phyloP scores from a whole-genome alignment of 2,113 vertebrate species.

The Mixornis gularis region DNA sequence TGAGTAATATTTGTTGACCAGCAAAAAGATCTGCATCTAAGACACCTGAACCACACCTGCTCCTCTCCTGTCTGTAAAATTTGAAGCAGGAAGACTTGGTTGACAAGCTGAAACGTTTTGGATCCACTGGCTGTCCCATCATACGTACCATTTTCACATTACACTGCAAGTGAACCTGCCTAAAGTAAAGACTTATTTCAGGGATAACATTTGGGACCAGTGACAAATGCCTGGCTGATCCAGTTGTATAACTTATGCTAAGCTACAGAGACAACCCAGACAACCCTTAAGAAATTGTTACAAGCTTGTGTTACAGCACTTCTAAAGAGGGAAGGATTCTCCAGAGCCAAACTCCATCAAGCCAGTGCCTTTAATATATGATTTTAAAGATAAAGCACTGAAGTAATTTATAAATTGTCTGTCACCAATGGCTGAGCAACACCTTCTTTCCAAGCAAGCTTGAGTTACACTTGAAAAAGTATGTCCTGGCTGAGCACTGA shows the following conservation, averaged over 20 bases:
- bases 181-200: constrained; percentile 2
- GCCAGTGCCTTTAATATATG: constrained; percentile 16
- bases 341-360: constrained; percentile 46
- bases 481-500: constrained; percentile 48
- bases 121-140: not conserved
- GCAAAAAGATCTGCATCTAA: not conserved
- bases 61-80: not conserved
- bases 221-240: constrained; percentile 43
- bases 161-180: not conserved
- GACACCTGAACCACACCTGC: not conserved
- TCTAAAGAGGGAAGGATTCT: constrained; percentile 34
- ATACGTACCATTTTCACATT: not conserved
- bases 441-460: constrained; percentile 34
- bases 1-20: not conserved
- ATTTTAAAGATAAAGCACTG: constrained; percentile 50
- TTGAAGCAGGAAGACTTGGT: not conserved
- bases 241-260: constrained; percentile 35
- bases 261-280: constrained; percentile 8
- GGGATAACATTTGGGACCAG: constrained; percentile 15
- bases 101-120: not conserved
- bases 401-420: constrained; percentile 62
- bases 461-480: constrained; percentile 51
- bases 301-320: constrained; percentile 24
- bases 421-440: constrained; percentile 55
- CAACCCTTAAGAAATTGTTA: constrained; percentile 22